Conservation (phyloP, 2,888 invertebrate genomes). For the Andrena bicolor region DNA sequence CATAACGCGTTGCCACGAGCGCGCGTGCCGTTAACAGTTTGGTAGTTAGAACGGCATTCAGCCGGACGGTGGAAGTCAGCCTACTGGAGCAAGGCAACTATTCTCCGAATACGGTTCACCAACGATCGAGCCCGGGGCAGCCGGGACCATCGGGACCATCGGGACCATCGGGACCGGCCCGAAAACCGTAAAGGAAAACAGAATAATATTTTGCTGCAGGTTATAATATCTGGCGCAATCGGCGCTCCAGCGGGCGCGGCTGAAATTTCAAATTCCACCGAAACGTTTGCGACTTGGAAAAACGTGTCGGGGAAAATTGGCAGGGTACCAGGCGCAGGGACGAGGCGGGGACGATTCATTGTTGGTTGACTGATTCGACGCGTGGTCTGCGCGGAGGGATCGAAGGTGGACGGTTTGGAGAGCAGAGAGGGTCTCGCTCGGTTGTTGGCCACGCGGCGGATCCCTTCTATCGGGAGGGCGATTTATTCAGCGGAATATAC, state of each 20-base stretch:
- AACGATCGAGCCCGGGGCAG: slow-evolving; percentile 39
- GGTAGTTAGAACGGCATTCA: slow-evolving; percentile 78
- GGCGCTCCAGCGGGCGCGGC: neutral
- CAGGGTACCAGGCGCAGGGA: slow-evolving; percentile 28
- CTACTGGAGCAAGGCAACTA: slow-evolving; percentile 48
- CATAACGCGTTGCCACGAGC: slow-evolving; percentile 68
- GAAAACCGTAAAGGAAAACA: neutral
- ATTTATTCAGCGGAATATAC: neutral
- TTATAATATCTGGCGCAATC: slow-evolving; percentile 2
- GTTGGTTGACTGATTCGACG: slow-evolving; percentile 8
- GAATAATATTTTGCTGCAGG: neutral
- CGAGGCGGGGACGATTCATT: slow-evolving; percentile 7
- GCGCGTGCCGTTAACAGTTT: slow-evolving; percentile 73
- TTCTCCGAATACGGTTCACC: slow-evolving; percentile 47
- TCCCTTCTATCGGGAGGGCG: slow-evolving; percentile 11
- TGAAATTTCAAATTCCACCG: neutral
- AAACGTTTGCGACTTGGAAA: neutral
- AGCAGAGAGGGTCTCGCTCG: neutral
- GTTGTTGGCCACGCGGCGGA: neutral
- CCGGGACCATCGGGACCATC: neutral
- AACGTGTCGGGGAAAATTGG: slow-evolving; percentile 33
- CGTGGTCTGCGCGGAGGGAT: neutral
- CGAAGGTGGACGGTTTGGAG: neutral
- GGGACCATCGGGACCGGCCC: neutral
- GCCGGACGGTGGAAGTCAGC: slow-evolving; percentile 57